phyloP scores from a whole-genome alignment of 1,140 invertebrate genomes.

The Ostrea edulis region DNA sequence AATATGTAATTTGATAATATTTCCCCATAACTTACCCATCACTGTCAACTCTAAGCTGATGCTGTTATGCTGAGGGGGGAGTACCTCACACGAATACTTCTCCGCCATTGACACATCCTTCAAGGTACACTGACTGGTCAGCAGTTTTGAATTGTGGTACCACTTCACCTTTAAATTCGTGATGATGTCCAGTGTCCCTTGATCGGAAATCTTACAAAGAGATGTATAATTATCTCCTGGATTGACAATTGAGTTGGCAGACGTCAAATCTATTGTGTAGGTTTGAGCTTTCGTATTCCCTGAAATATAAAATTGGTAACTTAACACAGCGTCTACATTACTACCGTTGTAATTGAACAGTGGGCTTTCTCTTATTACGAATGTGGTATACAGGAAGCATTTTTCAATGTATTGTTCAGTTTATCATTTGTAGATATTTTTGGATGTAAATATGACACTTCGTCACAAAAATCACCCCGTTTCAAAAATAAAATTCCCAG shows the following conservation, averaged over 20 bases:
- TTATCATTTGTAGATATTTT: no score
- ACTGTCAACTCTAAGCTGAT: neutral
- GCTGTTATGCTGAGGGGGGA: neutral
- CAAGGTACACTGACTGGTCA: neutral
- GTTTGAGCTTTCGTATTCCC: neutral
- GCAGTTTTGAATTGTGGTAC: neutral
- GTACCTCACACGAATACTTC: neutral
- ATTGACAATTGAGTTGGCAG: neutral
- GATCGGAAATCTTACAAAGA: neutral
- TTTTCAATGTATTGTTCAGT: no score
- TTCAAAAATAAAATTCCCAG: no score
- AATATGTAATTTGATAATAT: no score
- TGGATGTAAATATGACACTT: no score
- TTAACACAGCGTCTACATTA: no score
- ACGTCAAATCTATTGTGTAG: neutral
- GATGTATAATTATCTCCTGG: neutral
- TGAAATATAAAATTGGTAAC: neutral
- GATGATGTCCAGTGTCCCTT: neutral
- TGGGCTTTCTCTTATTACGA: no score
- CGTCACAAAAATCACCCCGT: no score
- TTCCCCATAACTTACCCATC: neutral
- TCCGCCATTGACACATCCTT: neutral
- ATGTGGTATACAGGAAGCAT: no score
- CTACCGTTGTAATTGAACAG: no score
- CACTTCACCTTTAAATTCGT: neutral